phyloP scores from a whole-genome alignment of 2,888 invertebrate genomes.

The Oligia fasciuncula region DNA sequence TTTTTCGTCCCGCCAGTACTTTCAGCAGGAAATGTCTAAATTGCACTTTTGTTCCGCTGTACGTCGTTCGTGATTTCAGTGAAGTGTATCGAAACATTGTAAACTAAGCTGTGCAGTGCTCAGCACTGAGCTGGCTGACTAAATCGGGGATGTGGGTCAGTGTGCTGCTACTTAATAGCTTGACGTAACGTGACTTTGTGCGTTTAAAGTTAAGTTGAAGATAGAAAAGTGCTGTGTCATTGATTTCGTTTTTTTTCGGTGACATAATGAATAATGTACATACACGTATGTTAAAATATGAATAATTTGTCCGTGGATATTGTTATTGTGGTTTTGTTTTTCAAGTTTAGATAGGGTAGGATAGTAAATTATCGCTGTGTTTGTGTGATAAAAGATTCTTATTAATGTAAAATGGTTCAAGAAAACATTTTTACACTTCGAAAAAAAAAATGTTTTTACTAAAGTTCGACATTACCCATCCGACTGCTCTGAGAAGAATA shows the following conservation, averaged over 20 bases:
- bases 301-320: background rate
- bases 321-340: background rate
- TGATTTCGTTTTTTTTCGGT: conserved; percentile 3
- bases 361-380: too few relatives aligned
- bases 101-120: conserved; percentile 29
- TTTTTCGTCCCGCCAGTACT: conserved; percentile 50
- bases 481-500: background rate
- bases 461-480: too few relatives aligned
- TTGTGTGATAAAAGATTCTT: background rate
- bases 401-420: background rate
- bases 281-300: background rate
- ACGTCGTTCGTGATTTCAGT: conserved; percentile 72
- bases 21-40: conserved; percentile 74
- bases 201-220: conserved; percentile 14
- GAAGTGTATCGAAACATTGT: conserved; percentile 57
- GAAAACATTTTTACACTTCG: background rate
- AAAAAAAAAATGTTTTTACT: too few relatives aligned
- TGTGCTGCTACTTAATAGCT: conserved; percentile 32
- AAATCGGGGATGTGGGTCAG: conserved; percentile 82
- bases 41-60: conserved; percentile 76
- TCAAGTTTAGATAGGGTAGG: background rate
- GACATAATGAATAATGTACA: background rate
- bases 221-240: conserved; percentile 28
- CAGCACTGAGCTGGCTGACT: conserved; percentile 57
- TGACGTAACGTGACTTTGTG: conserved; percentile 33